A percentile compares a stretch with the other conserved stretches of the same genome.
These are phyloP conservation scores for Corythaixoides concolor DNA, from an alignment of 2,113 vertebrate species.

Conservation along the genomic window DNA sequence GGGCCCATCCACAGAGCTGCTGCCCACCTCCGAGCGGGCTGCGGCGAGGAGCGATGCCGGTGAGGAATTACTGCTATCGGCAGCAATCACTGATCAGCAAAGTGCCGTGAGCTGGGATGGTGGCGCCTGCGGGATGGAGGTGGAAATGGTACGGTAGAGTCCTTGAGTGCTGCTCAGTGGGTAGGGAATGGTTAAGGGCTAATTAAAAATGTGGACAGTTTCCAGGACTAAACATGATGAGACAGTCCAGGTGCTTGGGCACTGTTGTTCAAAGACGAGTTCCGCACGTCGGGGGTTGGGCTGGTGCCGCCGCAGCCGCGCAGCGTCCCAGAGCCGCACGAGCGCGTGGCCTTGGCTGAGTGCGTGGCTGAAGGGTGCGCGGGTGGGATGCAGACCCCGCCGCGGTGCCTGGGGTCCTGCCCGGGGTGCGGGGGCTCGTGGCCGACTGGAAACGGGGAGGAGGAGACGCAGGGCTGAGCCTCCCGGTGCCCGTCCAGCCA, in stretches of 20 bases:
- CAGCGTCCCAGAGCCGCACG: background rate
- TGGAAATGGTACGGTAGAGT: background rate
- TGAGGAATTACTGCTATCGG: background rate
- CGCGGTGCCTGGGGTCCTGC: background rate
- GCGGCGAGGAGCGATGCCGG: background rate
- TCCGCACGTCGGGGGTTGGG: background rate
- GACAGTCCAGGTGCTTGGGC: background rate
- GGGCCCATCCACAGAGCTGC: background rate
- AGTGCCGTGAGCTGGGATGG: background rate
- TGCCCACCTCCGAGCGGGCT: background rate
- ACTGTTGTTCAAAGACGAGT: background rate
- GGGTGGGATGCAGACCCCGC: background rate
- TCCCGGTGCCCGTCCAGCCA: background rate
- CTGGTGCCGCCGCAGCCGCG: background rate
- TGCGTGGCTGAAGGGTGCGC: accelerated
- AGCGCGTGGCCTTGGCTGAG: accelerated
- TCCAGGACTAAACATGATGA: background rate
- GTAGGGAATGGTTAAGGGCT: background rate
- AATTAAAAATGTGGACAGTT: background rate
- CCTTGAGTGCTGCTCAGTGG: background rate
- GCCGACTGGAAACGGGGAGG: background rate
- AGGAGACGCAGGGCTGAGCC: background rate
- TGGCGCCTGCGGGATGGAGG: background rate
- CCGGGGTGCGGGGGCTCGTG: accelerated
- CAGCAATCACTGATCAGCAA: background rate